phyloP scores from a whole-genome alignment of 2,797 vertebrate genomes.

The Etheostoma nigrum region DNA sequence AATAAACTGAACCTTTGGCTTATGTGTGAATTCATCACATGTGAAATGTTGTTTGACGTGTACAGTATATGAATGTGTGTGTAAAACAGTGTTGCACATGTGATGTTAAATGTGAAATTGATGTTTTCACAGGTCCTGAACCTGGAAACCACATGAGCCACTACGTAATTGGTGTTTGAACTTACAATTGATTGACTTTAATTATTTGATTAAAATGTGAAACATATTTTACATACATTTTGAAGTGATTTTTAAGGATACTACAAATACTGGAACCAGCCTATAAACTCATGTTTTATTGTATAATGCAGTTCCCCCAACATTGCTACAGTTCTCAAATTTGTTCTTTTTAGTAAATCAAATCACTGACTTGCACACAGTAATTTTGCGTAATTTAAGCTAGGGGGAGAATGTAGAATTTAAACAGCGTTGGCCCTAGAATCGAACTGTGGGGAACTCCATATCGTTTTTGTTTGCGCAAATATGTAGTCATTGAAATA shows the following conservation, averaged over 20 bases:
- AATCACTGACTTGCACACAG: neutral
- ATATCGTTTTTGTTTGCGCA: neutral
- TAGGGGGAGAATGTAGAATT: neutral
- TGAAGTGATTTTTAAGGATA: no score
- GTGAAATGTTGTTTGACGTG: neutral
- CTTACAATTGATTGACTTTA: no score
- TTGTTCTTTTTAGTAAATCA: neutral
- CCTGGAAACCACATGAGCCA: no score
- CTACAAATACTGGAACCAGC: neutral
- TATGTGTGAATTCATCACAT: neutral
- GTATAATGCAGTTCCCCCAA: neutral
- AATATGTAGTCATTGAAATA: neutral
- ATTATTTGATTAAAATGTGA: no score
- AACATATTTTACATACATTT: no score
- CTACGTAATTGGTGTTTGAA: no score
- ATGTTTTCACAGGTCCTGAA: no score
- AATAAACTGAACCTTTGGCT: neutral
- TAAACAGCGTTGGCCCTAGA: neutral
- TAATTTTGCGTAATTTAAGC: neutral
- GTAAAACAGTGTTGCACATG: no score
- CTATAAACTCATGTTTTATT: neutral
- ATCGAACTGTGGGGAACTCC: neutral
- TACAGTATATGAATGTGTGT: no score
- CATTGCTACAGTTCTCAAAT: neutral
- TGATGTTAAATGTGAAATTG: no score